phyloP scores from a whole-genome alignment of 35 echinoderm and acorn worm species.

The Patiria miniata region DNA sequence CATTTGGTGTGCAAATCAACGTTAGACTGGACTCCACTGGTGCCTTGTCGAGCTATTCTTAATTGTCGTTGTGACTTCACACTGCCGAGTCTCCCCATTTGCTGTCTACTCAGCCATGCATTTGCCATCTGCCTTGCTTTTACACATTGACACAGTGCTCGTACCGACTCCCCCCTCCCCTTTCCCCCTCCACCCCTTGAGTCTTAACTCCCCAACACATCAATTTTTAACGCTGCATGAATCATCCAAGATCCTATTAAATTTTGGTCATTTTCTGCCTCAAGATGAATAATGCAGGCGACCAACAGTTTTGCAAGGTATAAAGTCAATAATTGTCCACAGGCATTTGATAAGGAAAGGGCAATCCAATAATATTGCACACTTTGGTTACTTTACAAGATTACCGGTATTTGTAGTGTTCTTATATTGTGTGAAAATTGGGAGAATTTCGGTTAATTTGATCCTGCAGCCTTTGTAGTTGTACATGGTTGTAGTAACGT shows the following conservation, averaged over 20 bases:
- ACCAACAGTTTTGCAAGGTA: background rate
- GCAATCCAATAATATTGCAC: too few species aligned
- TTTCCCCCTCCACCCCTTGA: background rate
- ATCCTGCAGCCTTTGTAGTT: too few species aligned
- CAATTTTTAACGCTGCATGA: constrained; percentile 23
- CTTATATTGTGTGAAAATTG: too few species aligned
- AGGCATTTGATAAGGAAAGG: background rate
- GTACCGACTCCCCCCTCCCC: background rate
- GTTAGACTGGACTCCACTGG: too few species aligned
- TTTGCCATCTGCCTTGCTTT: background rate
- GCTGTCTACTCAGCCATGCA: background rate
- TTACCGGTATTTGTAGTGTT: background rate
- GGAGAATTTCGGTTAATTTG: too few species aligned
- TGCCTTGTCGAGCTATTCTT: too few species aligned
- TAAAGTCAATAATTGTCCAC: constrained; percentile 1
- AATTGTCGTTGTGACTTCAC: background rate
- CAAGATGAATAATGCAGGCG: too few species aligned
- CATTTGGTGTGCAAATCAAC: too few species aligned
- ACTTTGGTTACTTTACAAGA: background rate
- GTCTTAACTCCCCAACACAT: background rate
- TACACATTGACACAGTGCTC: background rate
- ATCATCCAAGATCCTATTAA: constrained; percentile 6
- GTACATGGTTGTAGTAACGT: background rate
- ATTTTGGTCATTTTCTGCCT: too few species aligned
- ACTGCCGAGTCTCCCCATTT: background rate